These are phyloP conservation scores for Electrona antarctica DNA, from an alignment of 2,113 vertebrate species.

Conservation along the genomic window DNA sequence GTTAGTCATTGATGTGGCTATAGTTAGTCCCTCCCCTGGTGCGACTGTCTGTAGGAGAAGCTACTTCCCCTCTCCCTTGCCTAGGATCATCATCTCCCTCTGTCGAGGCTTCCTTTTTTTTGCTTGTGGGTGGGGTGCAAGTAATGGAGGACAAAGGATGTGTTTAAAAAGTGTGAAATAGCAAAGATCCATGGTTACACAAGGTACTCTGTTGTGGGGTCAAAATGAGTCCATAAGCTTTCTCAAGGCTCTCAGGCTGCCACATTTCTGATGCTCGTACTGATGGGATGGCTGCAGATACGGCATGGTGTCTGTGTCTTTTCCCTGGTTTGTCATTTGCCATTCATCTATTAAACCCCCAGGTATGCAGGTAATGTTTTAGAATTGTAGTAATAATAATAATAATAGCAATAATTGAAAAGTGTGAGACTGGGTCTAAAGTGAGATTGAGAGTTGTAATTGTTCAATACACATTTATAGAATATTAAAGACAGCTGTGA, in stretches of 20 bases:
- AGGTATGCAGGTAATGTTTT: not conserved
- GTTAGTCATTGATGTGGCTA: constrained; percentile 84
- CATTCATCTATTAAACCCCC: not conserved
- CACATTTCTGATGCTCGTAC: constrained; percentile 17
- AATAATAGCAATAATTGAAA: too few relatives aligned
- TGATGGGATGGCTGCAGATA: not conserved
- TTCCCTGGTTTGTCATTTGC: not conserved
- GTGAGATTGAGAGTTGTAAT: too few relatives aligned
- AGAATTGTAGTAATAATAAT: too few relatives aligned
- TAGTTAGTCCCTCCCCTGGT: constrained; percentile 79
- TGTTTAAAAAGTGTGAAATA: constrained; percentile 22
- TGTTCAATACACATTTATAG: not conserved
- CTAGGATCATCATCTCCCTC: not conserved
- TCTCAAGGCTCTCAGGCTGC: constrained; percentile 26
- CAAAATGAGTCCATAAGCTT: constrained; percentile 32
- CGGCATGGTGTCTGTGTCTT: constrained; percentile 8
- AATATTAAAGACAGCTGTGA: not conserved
- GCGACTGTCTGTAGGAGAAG: constrained; percentile 76
- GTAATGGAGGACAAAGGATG: constrained; percentile 55
- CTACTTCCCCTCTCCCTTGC: constrained; percentile 60
- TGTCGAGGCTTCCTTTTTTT: constrained; percentile 38
- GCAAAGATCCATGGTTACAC: constrained; percentile 20
- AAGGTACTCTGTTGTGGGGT: constrained; percentile 26
- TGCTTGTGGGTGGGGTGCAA: constrained; percentile 28
- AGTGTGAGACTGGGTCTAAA: too few relatives aligned